Evolutionary conservation across 2,797 vertebrate species (phyloP).

Genomic region (Leuciscus waleckii): DNA sequence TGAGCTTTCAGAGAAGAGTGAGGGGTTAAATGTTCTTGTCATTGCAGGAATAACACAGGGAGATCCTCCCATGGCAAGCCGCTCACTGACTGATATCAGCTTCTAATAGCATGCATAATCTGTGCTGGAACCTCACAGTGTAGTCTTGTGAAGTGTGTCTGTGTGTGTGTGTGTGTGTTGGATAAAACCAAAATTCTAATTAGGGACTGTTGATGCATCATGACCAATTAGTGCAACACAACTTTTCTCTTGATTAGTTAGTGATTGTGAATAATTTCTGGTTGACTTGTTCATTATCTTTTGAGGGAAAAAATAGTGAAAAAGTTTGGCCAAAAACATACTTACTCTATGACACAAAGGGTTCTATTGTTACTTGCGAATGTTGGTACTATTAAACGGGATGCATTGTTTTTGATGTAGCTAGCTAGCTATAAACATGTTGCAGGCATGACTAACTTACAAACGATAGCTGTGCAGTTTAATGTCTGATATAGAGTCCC

Average conservation of each 20-base stretch:
- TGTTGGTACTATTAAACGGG: background rate
- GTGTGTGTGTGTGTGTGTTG: background rate
- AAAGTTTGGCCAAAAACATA: background rate
- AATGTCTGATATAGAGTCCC: background rate
- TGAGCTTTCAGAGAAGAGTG: background rate
- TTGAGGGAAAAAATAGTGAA: background rate
- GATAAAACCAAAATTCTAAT: background rate
- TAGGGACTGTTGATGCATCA: background rate
- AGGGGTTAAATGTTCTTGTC: slow-evolving; percentile 24
- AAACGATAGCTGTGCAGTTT: background rate
- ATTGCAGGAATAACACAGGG: background rate
- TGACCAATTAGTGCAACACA: slow-evolving; percentile 19
- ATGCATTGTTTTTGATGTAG: background rate
- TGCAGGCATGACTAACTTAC: background rate
- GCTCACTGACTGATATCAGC: background rate
- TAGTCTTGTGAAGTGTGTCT: background rate
- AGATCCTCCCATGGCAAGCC: background rate
- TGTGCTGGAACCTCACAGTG: background rate
- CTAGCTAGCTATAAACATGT: background rate
- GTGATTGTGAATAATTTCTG: slow-evolving; percentile 31
- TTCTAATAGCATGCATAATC: background rate
- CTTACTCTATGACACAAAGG: background rate
- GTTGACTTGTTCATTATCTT: background rate
- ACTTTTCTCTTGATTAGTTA: slow-evolving; percentile 11
- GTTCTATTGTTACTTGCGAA: background rate